Evolutionary conservation across 2,888 invertebrate species (phyloP).

Genomic region (Oligia strigilis): DNA sequence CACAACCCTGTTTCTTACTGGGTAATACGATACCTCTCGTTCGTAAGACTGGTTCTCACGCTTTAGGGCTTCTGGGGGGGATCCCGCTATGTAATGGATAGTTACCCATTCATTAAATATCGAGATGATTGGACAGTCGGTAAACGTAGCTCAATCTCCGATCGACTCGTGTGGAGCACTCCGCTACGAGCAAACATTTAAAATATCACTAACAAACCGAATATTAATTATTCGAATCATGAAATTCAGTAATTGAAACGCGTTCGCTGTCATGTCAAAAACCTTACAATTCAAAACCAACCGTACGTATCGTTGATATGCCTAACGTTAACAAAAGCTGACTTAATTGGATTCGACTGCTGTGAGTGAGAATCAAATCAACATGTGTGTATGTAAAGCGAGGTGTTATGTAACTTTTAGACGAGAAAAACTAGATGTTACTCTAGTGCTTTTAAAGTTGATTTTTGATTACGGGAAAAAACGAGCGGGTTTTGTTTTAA

Average conservation of each 20-base stretch:
- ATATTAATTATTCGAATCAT: conserved; percentile 65
- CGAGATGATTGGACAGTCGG: not conserved
- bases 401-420: conserved; percentile 52
- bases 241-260: conserved; percentile 65
- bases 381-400: conserved; percentile 67
- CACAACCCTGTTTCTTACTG: not conserved
- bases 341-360: conserved; percentile 76
- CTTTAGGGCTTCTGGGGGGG: too few relatives aligned
- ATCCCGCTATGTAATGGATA: too few relatives aligned
- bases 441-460: conserved; percentile 27
- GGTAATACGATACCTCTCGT: not conserved
- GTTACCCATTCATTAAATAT: not conserved
- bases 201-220: conserved; percentile 45
- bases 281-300: conserved; percentile 72
- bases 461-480: conserved; percentile 31
- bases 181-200: not conserved
- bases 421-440: conserved; percentile 43
- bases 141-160: not conserved
- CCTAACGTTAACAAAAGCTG: conserved; percentile 76
- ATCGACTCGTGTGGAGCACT: too few relatives aligned
- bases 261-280: conserved; percentile 71
- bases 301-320: conserved; percentile 63
- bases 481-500: conserved; percentile 36
- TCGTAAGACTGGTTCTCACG: not conserved
- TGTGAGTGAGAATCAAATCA: conserved; percentile 75